Evolutionary conservation across 2,113 vertebrate genomes (phyloP), one percentile per base, ranked within the genome.

Genomic region (Lycocorax pyrrhopterus): DNA sequence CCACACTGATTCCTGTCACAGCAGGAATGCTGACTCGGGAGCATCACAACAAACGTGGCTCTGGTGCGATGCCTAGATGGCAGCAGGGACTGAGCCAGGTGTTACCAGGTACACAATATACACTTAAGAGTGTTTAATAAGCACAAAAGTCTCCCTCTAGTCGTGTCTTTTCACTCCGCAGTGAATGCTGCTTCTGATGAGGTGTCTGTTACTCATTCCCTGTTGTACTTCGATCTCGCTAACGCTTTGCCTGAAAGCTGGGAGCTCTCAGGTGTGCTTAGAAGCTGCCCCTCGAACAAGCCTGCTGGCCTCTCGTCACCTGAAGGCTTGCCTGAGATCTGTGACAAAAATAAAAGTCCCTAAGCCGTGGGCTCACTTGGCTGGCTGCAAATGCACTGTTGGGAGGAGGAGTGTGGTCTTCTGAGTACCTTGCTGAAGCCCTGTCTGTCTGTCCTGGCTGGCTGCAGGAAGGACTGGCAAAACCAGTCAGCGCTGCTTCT

Each of bases 1-100:
- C 47, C 43, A 10, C 6, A 0, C 4, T 4, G 22, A 15, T 12
- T 51, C n/a, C 39, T 52, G 9, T 4, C 3, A 1, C 35, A 15
- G 62, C 68, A 56, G 43, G 7, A 43, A 17, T 3, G 30, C 23
- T 35, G 52, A 2, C 32, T 11, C 32, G 0, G 10, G 20, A 44
- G 8, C n/a, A 27, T 5, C 47, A 4, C 0, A 18, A 27, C 39
- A 58, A 10, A 16, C 1, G 47, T 8, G 52, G 26, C 29, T 39
- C 64, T 74, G 75, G 13, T 59, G 46, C 1, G 4, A 19, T 7
- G 21, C 39, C 43, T 16, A 10, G 52, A 10, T 17, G 13, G 25
- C 23, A 58, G 39, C 43, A 72, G n/a, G 41, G 77, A 29, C 10
- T 1, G 1, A 49, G 7, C 18, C 16, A 52, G 66, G 46, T 7